These are phyloP conservation scores for Acanthococcus lagerstroemiae DNA, from an alignment of 2,888 invertebrate species.

Conservation along the genomic window DNA sequence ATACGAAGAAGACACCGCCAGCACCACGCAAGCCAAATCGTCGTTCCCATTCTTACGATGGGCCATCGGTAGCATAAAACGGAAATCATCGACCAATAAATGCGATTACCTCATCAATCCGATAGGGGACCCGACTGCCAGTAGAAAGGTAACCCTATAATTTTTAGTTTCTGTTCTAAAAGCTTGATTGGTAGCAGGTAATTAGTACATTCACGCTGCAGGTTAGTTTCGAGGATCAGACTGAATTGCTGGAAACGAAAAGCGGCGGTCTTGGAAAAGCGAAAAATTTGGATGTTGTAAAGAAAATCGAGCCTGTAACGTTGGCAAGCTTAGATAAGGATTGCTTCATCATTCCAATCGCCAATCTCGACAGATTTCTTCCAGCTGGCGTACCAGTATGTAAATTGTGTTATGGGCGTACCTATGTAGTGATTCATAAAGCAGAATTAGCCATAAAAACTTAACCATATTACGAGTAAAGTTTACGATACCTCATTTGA, in stretches of 20 bases:
- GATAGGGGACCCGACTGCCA: constrained; percentile 19
- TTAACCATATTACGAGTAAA: too few relatives aligned
- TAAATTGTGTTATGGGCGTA: too few relatives aligned
- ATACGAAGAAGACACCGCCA: constrained; percentile 40
- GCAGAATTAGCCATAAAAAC: too few relatives aligned
- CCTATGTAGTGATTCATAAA: too few relatives aligned
- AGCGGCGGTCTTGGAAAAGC: background rate
- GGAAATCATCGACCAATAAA: constrained; percentile 34
- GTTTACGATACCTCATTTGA: too few relatives aligned
- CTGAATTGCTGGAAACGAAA: constrained; percentile 33
- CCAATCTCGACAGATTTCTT: constrained; percentile 75
- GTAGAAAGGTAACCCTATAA: constrained; percentile 18
- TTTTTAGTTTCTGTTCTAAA: background rate
- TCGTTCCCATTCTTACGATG: constrained; percentile 37
- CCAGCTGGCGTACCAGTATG: constrained; percentile 79
- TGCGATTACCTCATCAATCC: constrained; percentile 32
- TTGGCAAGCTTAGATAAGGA: constrained; percentile 75
- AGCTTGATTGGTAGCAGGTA: background rate
- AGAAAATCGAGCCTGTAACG: constrained; percentile 57
- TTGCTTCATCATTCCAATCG: constrained; percentile 87
- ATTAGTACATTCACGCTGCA: constrained; percentile 32
- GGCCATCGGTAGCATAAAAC: constrained; percentile 39
- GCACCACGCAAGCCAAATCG: constrained; percentile 6
- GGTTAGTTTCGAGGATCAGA: constrained; percentile 43
- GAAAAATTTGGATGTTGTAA: constrained; percentile 12